Evolutionary conservation across 1,140 invertebrate genomes (phyloP), one percentile per base, ranked within the genome.

Genomic region (Drosophila neocordata): DNA sequence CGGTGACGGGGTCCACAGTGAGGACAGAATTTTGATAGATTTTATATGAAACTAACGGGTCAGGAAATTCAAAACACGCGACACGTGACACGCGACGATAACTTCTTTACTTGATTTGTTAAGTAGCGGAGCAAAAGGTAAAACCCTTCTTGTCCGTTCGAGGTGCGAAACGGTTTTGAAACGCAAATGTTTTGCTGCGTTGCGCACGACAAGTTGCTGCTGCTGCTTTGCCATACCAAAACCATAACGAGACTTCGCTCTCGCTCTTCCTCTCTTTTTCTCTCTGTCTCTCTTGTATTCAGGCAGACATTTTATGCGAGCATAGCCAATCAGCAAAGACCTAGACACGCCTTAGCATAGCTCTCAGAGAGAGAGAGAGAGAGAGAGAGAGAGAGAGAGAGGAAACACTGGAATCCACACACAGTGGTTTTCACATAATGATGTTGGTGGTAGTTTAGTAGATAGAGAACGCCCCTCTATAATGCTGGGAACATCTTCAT

Each of bases 1-100:
- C 77, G 89, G 84, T 48, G 41, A 48, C 74, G 90, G 77, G 38
- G 69, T 85, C 90, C 90, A 91, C 87, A 91, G 63, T 89, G 90
- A 91, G 73, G 89, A 91, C 77, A 91, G 89, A 91, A 91, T 91
- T 70, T 91, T 91, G 90, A 63, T 48, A 60, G 78, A 62, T 41
- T 27, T 20, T 24, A 27, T 44, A 58, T 52, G 20, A 60, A 37
- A 58, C 51, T 58, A 5, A 18, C 18, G 38, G 8, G 15, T 53
- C 55, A 44, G 9, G 27, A 20, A 24, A 41, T 55, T 55, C n/a
- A 15, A 13, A 60, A 61, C 53, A 64, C 53, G 56, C 18, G 34
- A 41, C 20, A 52, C 63, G 63, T 69, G 38, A 51, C 61, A 27
- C 53, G 55, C 55, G 55, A 48, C 41, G 34, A 35, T 4, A 12